Percentiles rank a stretch among this genome's conserved stretches.
Evolutionary conservation across 2,888 invertebrate species (phyloP).

Genomic region (Panopea generosa): DNA sequence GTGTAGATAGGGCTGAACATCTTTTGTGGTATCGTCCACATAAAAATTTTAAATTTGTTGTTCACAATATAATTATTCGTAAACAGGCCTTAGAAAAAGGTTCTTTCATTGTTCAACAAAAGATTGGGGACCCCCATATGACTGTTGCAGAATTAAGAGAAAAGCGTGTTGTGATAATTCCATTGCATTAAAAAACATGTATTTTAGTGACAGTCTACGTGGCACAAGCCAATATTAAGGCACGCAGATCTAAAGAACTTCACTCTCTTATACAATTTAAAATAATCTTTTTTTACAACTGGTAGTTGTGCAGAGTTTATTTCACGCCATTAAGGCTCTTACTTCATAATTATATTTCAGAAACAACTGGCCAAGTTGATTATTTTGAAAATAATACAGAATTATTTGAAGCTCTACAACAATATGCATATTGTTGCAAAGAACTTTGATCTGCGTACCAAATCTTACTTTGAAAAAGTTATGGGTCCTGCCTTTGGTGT

Average conservation of each 20-base stretch:
- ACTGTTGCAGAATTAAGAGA: slow-evolving; percentile 49
- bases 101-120: slow-evolving; percentile 56
- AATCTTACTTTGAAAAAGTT: slow-evolving; percentile 32
- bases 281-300: slow-evolving; percentile 26
- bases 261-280: slow-evolving; percentile 7
- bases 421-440: slow-evolving; percentile 20
- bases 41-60: slow-evolving; percentile 61
- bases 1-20: slow-evolving; percentile 49
- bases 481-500: slow-evolving; percentile 27
- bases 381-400: not conserved
- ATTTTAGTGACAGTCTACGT: slow-evolving; percentile 49
- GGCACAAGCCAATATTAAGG: slow-evolving; percentile 17
- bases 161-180: slow-evolving; percentile 49
- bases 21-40: slow-evolving; percentile 56
- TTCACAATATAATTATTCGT: slow-evolving; percentile 62
- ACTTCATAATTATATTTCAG: slow-evolving; percentile 2
- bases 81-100: slow-evolving; percentile 57
- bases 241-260: not conserved
- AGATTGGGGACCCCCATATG: slow-evolving; percentile 60
- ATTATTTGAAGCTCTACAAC: slow-evolving; percentile 15
- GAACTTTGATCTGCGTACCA: slow-evolving; percentile 24
- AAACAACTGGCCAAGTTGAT: not conserved
- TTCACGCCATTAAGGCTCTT: slow-evolving; percentile 14
- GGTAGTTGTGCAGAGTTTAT: slow-evolving; percentile 32
- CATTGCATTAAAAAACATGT: slow-evolving; percentile 48